A percentile compares a stretch with the other conserved stretches of the same genome.
phyloP scores from a whole-genome alignment of 2,888 invertebrate genomes.

The Argyresthia albistria region DNA sequence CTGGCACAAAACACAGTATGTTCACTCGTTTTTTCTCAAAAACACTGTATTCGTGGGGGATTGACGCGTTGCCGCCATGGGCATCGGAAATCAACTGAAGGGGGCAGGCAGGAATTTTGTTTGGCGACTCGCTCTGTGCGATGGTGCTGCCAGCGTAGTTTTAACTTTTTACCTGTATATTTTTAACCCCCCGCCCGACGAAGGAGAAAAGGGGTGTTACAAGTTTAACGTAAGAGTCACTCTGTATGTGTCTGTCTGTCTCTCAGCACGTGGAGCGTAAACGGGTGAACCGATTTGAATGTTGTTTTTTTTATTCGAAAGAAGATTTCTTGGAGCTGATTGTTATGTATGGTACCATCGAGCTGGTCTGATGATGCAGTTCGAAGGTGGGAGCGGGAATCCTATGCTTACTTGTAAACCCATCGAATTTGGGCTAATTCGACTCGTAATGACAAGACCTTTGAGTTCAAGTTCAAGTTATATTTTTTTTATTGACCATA shows the following conservation, averaged over 20 bases:
- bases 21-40: not conserved
- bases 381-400: no score
- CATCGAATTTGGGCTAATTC: no score
- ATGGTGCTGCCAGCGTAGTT: not conserved
- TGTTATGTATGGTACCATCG: no score
- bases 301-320: no score
- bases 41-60: not conserved
- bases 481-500: no score
- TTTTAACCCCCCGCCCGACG: not conserved
- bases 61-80: not conserved
- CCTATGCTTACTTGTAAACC: no score
- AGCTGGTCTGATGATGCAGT: no score
- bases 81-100: not conserved
- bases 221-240: not conserved
- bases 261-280: no score
- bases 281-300: no score
- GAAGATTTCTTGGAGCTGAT: no score
- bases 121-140: conserved; percentile 1
- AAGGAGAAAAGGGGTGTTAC: no score
- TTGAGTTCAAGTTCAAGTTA: no score
- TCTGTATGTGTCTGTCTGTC: not conserved
- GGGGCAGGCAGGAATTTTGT: conserved; percentile 3
- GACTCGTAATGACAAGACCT: not conserved
- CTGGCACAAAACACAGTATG: not conserved
- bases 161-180: not conserved